phyloP scores from a whole-genome alignment of 2,888 invertebrate species.

The Drosophila aldrichi region DNA sequence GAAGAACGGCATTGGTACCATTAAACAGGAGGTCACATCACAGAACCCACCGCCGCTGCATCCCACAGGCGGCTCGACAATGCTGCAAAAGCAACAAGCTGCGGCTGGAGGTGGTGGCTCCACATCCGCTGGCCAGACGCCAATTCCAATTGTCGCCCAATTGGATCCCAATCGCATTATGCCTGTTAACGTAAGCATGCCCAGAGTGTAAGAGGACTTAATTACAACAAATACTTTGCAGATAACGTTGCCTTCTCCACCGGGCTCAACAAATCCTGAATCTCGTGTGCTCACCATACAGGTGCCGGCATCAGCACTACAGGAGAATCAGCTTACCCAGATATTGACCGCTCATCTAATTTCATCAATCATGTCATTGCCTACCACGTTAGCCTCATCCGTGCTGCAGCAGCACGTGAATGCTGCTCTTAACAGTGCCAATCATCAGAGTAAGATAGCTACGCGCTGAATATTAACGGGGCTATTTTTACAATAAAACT shows the following conservation, averaged over 20 bases:
- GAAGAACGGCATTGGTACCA: slow-evolving; percentile 68
- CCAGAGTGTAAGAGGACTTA: background rate
- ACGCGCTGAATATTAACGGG: background rate
- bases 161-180: slow-evolving; percentile 87
- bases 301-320: slow-evolving; percentile 94
- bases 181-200: slow-evolving; percentile 86
- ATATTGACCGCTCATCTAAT: slow-evolving; percentile 95
- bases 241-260: slow-evolving; percentile 91
- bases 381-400: slow-evolving; percentile 92
- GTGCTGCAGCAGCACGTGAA: slow-evolving; percentile 96
- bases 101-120: slow-evolving; percentile 31
- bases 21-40: slow-evolving; percentile 77
- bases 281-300: slow-evolving; percentile 93
- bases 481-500: background rate
- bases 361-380: slow-evolving; percentile 95
- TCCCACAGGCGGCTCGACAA: slow-evolving; percentile 69
- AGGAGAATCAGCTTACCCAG: slow-evolving; percentile 89
- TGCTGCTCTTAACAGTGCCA: slow-evolving; percentile 89
- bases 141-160: slow-evolving; percentile 85
- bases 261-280: slow-evolving; percentile 89
- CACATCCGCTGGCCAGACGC: slow-evolving; percentile 62
- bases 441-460: slow-evolving; percentile 83
- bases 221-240: slow-evolving; percentile 83
- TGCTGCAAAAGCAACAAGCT: slow-evolving; percentile 77
- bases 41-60: slow-evolving; percentile 82